These are phyloP conservation scores for Chelonia mydas DNA, from an alignment of 2,797 vertebrate genomes.

Conservation along the genomic window DNA sequence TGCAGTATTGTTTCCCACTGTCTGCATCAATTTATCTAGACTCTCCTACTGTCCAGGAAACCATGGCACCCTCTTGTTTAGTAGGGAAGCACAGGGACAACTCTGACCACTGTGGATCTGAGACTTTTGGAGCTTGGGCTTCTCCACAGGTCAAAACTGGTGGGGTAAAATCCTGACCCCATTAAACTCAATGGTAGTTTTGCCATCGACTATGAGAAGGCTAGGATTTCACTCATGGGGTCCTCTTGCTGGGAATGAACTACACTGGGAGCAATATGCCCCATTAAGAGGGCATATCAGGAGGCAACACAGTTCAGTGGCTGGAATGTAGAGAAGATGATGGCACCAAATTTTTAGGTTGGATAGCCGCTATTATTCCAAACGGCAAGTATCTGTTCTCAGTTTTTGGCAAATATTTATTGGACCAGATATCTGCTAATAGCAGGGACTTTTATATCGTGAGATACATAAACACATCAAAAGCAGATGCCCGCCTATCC, in stretches of 20 bases:
- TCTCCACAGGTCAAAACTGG: neutral
- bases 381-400: neutral
- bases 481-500: neutral
- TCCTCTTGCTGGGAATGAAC: neutral
- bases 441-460: constrained; percentile 24
- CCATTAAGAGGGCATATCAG: neutral
- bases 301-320: accelerated
- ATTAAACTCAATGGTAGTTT: neutral
- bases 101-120: neutral
- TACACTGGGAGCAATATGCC: neutral
- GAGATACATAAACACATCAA: neutral
- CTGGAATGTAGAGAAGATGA: neutral
- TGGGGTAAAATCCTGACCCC: neutral
- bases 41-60: neutral
- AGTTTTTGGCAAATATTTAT: constrained; percentile 10
- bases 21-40: neutral
- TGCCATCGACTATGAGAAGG: neutral
- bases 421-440: constrained; percentile 5
- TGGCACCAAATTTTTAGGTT: neutral
- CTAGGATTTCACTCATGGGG: neutral
- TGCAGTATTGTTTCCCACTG: neutral
- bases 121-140: neutral
- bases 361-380: neutral
- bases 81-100: neutral
- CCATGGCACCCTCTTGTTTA: neutral